phyloP scores from a whole-genome alignment of 2,888 invertebrate species.

The Epinotia brunnichana region DNA sequence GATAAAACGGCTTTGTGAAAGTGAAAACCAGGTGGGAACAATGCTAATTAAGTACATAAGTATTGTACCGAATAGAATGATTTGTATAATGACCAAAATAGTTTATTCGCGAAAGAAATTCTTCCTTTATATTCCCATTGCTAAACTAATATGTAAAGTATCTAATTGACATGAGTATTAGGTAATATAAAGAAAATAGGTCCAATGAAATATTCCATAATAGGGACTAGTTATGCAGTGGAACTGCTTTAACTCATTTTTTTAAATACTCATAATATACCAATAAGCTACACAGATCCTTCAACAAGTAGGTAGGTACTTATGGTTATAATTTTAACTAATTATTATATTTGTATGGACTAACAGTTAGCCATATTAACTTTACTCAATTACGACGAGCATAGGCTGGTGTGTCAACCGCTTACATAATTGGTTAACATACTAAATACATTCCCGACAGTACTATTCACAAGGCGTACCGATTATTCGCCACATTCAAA shows the following conservation, averaged over 20 bases:
- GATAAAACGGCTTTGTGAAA: not conserved
- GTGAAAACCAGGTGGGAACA: conserved; percentile 13
- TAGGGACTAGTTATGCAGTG: not conserved
- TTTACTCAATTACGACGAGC: conserved; percentile 3
- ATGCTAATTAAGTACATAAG: conserved; percentile 21
- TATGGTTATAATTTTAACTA: not conserved
- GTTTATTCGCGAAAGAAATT: no score
- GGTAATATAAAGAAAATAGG: no score
- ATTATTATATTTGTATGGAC: not conserved
- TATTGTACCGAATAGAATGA: not conserved
- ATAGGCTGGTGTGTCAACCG: conserved; percentile 24
- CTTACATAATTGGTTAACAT: conserved; percentile 27
- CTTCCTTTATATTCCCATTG: no score
- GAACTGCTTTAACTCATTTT: no score
- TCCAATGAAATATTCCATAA: not conserved
- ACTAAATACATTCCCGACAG: conserved; percentile 18
- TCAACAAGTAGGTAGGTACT: no score
- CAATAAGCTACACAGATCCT: no score
- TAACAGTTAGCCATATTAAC: not conserved
- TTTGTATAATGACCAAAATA: not conserved
- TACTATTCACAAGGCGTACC: not conserved
- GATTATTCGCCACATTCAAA: not conserved
- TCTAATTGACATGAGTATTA: no score
- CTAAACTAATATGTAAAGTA: no score
- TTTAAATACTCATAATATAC: no score